phyloP scores from a whole-genome alignment of 2,113 vertebrate species.

The Phocoena phocoena region DNA sequence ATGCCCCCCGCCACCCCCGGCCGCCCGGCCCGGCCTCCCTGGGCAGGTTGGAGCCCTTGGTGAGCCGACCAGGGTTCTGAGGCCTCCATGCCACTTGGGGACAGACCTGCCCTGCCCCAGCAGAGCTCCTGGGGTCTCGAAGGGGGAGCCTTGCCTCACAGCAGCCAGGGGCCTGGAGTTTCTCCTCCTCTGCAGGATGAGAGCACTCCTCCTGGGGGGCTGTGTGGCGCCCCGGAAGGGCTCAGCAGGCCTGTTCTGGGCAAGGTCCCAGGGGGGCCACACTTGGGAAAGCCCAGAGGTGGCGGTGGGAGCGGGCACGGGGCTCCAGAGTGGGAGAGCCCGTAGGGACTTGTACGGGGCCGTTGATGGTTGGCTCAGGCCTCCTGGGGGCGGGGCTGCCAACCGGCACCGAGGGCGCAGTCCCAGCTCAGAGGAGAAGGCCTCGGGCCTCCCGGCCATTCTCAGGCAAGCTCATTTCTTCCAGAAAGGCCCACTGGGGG shows the following conservation, averaged over 20 bases:
- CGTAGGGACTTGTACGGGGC: neutral
- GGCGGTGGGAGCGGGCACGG: neutral
- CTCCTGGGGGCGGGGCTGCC: neutral
- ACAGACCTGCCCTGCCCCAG: neutral
- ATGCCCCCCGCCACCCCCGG: neutral
- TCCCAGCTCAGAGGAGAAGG: neutral
- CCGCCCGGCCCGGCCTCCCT: neutral
- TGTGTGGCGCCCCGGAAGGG: neutral
- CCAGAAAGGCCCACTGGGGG: neutral
- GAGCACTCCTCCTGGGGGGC: neutral
- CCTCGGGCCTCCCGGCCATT: neutral
- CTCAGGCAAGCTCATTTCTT: fast-evolving
- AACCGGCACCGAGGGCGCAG: fast-evolving
- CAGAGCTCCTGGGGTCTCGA: neutral
- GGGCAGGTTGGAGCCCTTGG: neutral
- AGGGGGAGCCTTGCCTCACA: neutral
- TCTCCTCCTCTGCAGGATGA: neutral
- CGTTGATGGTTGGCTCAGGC: neutral
- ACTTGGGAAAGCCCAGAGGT: neutral
- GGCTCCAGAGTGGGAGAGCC: fast-evolving
- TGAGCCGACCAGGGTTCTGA: fast-evolving
- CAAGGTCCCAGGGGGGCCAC: neutral
- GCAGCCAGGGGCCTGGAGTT: neutral
- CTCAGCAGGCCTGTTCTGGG: neutral
- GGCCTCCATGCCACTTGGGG: neutral